These are phyloP conservation scores for Spizaetus ornatus DNA, from an alignment of 2,113 vertebrate species.

Conservation along the genomic window DNA sequence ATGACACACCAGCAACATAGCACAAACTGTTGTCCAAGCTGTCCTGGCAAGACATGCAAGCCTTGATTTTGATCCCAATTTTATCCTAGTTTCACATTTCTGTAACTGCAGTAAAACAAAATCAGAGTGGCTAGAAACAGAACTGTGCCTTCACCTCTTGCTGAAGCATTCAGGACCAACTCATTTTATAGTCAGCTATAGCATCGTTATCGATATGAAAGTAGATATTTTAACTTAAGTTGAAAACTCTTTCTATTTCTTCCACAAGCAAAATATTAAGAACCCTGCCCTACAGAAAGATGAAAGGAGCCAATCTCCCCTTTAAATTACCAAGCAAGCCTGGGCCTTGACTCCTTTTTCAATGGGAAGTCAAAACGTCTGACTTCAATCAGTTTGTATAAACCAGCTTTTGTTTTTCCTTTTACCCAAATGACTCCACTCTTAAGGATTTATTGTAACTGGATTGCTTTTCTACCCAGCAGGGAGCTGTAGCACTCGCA, in stretches of 20 bases:
- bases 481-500: slow-evolving; percentile 66
- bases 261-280: slow-evolving; percentile 43
- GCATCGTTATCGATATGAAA: not conserved
- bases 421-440: slow-evolving; percentile 73
- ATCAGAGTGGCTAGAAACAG: not conserved
- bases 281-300: slow-evolving; percentile 45
- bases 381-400: slow-evolving; percentile 73
- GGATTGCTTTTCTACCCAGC: slow-evolving; percentile 73
- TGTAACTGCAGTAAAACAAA: not conserved
- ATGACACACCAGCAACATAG: slow-evolving; percentile 2
- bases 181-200: not conserved
- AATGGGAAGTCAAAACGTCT: slow-evolving; percentile 66
- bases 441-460: slow-evolving; percentile 75
- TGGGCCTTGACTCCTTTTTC: slow-evolving; percentile 59
- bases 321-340: slow-evolving; percentile 56
- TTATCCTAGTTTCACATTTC: slow-evolving; percentile 9
- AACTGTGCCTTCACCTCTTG: not conserved
- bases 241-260: slow-evolving; percentile 40
- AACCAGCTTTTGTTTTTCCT: slow-evolving; percentile 72
- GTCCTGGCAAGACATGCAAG: slow-evolving; percentile 31
- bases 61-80: slow-evolving; percentile 18
- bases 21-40: not conserved
- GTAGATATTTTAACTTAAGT: slow-evolving; percentile 13
- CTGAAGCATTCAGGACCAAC: not conserved
- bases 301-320: slow-evolving; percentile 61